Conservation (phyloP, 1,140 invertebrate species). For the Harlomillsia oculata region DNA sequence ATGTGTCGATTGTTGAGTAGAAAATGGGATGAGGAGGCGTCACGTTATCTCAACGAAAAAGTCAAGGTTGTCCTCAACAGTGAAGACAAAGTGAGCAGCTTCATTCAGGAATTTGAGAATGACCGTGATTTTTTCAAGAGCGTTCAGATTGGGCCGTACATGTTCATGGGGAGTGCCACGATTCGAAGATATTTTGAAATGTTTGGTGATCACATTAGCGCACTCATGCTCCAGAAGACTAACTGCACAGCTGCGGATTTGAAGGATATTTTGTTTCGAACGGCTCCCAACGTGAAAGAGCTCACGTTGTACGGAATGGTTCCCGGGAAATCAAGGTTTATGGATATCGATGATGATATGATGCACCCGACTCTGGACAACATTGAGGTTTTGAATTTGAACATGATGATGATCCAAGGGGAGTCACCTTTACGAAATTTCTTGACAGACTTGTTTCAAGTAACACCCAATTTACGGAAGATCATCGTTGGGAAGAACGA, state of each 20-base stretch:
- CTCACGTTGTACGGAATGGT: constrained; percentile 13
- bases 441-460: constrained; percentile 7
- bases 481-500: constrained; percentile 9
- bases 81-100: constrained; percentile 8
- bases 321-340: constrained; percentile 9
- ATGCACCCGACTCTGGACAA: background rate
- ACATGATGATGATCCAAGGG: constrained; percentile 14
- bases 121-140: constrained; percentile 13
- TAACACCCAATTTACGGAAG: constrained; percentile 14
- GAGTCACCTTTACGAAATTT: constrained; percentile 15
- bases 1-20: constrained; percentile 10
- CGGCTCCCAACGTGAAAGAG: constrained; percentile 9
- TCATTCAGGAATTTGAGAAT: constrained; percentile 8
- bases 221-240: constrained; percentile 16
- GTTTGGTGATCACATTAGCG: constrained; percentile 9
- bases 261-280: constrained; percentile 18
- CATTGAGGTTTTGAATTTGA: constrained; percentile 12
- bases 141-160: constrained; percentile 20
- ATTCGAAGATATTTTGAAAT: constrained; percentile 9
- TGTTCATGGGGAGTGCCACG: constrained; percentile 11
- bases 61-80: constrained; percentile 18
- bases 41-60: constrained; percentile 7
- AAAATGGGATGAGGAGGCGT: constrained; percentile 12
- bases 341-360: constrained; percentile 10
- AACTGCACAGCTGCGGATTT: constrained; percentile 15